Base-by-base conservation (phyloP, 2,797 vertebrate species). In the Mergus octosetaceus region DNA sequence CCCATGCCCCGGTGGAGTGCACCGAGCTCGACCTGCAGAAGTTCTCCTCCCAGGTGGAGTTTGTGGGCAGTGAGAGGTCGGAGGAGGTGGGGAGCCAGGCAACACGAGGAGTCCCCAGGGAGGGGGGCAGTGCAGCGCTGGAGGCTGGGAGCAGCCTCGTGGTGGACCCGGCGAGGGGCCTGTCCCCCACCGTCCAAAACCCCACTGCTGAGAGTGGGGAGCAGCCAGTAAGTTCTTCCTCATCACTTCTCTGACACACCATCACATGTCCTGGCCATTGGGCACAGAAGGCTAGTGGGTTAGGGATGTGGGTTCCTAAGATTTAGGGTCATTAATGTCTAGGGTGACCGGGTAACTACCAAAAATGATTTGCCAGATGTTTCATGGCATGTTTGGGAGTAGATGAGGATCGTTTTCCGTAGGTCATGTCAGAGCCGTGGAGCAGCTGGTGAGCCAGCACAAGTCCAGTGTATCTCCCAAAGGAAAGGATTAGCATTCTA, bases 21-120 rank as follows among this genome's bases (percentile, higher is more conserved):
- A 98, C 97, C 1, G 98, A 98, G 87, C 91, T 98, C 81, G 98
- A 98, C 76, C 97, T 98, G 47, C 97, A 97, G 62, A 97, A 96
- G 68, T 97, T 98, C 92, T 98, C 97, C 85, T 95, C 77, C 27
- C 97, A 95, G 93, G 73, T 25, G 0, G 95, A 96, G 62, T 95
- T 89, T 5, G 57, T 77, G 90, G 81, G 77, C 6, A 2, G 60
- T 0, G 94, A 96, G 62, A 86, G 13, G 43, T 69, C 88, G 3
- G 62, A 51, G 28, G 71, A 80, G 1, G 11, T 20, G 0, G 49
- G 20, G 1, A 36, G 53, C 49, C 58, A 6, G 45, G 65, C 9
- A 0, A 36, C 14, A 14, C 80, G 41, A 61, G 89, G 91, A 79
- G 73, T 57, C 41, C 85, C 58, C 2, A 74, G 68, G 60, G 93